Conservation (phyloP, 2,888 invertebrate genomes). For the Pecten maximus region DNA sequence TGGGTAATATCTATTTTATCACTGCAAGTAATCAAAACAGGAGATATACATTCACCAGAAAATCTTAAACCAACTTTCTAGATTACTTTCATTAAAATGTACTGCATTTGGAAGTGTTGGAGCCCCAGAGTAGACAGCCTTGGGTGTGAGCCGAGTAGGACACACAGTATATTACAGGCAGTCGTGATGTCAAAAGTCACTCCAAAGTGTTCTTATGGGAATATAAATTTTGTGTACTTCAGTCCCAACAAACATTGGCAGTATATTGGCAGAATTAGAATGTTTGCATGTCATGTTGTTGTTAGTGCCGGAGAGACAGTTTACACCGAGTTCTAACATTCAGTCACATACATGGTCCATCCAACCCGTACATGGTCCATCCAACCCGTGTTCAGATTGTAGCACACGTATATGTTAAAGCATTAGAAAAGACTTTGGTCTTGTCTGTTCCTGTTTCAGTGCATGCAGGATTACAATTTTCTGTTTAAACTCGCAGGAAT, state of each 20-base stretch:
- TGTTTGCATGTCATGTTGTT: conserved; percentile 7
- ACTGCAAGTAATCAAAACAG: neutral
- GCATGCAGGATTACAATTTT: neutral
- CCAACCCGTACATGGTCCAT: too few species aligned
- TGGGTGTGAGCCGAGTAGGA: neutral
- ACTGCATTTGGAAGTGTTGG: neutral
- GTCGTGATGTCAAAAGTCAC: neutral
- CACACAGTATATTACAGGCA: neutral
- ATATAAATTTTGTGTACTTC: neutral
- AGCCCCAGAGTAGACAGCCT: neutral
- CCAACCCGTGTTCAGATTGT: too few species aligned
- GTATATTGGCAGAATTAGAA: conserved; percentile 1
- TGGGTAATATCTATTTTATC: neutral
- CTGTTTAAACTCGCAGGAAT: neutral
- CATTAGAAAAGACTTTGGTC: neutral
- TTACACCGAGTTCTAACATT: neutral
- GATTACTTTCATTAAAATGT: neutral
- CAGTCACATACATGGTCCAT: neutral
- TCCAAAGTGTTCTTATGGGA: neutral
- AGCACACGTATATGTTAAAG: neutral
- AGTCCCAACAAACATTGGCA: neutral
- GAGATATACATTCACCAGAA: neutral
- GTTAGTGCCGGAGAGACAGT: neutral
- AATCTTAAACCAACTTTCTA: neutral
- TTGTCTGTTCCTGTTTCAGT: neutral